phyloP scores from a whole-genome alignment of 2,113 vertebrate species.

The Himantopus leucocephalus region DNA sequence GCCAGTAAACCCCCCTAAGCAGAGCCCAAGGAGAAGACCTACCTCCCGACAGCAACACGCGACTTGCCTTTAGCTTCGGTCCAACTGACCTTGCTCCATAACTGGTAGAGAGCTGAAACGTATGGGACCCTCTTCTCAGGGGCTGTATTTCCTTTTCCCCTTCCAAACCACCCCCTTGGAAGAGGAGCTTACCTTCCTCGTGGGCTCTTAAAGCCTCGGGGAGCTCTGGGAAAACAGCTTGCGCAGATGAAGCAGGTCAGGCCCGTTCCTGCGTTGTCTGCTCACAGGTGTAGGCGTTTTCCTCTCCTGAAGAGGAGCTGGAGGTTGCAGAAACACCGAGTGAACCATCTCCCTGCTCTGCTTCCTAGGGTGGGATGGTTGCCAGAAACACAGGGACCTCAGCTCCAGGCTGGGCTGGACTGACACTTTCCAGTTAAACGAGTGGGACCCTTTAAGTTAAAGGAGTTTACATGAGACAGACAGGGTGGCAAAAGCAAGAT shows the following conservation, averaged over 20 bases:
- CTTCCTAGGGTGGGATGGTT: neutral
- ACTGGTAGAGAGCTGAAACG: accelerated
- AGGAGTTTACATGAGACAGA: neutral
- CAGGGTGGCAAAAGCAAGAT: neutral
- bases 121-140: accelerated
- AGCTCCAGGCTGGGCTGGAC: neutral
- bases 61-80: neutral
- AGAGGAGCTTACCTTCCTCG: neutral
- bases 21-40: neutral
- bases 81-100: neutral
- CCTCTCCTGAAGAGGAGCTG: neutral
- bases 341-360: neutral
- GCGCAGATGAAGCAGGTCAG: neutral
- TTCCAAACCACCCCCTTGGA: neutral
- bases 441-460: neutral
- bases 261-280: neutral
- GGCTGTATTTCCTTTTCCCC: neutral
- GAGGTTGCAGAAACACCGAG: neutral
- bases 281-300: constrained; percentile 14
- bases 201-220: neutral
- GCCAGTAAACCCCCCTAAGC: accelerated
- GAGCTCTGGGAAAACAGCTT: neutral
- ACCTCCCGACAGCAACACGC: neutral
- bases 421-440: neutral
- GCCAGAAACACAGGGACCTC: neutral